These are phyloP conservation scores for Coregonus sp. DNA, from an alignment of 2,797 vertebrate genomes.

Conservation along the genomic window DNA sequence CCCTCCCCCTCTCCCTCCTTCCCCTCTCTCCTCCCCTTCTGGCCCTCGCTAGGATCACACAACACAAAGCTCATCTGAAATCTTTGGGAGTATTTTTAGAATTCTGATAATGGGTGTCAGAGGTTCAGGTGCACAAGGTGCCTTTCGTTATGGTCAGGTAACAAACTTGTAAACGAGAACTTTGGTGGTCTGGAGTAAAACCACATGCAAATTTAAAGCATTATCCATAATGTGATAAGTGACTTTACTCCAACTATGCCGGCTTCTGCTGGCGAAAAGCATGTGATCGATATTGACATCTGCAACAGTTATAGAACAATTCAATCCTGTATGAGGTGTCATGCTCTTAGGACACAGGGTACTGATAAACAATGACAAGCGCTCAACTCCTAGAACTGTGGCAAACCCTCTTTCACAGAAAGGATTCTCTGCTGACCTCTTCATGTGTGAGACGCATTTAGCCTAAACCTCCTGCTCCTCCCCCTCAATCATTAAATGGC, in stretches of 20 bases:
- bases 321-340: not conserved
- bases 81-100: constrained; percentile 65
- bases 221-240: not conserved
- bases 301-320: too few relatives aligned
- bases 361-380: not conserved
- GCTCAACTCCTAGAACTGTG: not conserved
- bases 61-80: constrained; percentile 55
- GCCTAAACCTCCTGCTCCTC: not conserved
- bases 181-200: constrained; percentile 22
- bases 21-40: not conserved
- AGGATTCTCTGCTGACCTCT: not conserved
- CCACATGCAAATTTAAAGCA: not conserved
- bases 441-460: constrained; percentile 7
- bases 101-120: constrained; percentile 35
- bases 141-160: constrained; percentile 45
- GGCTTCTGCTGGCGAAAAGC: not conserved
- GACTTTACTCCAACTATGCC: not conserved
- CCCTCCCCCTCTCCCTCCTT: too few relatives aligned
- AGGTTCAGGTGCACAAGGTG: constrained; percentile 49
- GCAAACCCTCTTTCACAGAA: not conserved
- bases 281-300: too few relatives aligned
- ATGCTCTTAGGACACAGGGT: not conserved
- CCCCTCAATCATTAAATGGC: not conserved
- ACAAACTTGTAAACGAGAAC: constrained; percentile 31
- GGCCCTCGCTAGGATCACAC: constrained; percentile 24